Evolutionary conservation across 2,797 vertebrate species (phyloP).

Genomic region (Macrochelys suwanniensis): DNA sequence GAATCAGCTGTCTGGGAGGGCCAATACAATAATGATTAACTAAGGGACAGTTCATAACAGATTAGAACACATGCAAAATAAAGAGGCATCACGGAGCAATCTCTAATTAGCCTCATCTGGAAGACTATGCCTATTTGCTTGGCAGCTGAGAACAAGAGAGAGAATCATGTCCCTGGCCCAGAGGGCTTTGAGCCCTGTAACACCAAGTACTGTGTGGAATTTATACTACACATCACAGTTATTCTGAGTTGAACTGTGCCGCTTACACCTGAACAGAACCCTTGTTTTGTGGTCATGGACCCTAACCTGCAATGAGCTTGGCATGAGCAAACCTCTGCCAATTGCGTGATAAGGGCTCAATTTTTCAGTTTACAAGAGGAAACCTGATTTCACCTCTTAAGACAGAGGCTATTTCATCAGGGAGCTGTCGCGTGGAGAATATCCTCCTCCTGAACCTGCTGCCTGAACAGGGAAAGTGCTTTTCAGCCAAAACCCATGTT

Average conservation of each 20-base stretch:
- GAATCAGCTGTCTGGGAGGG: not conserved
- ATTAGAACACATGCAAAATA: not conserved
- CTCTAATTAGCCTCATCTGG: not conserved
- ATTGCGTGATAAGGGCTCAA: not conserved
- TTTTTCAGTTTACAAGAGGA: not conserved
- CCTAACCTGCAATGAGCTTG: not conserved
- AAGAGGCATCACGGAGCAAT: not conserved
- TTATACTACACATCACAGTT: not conserved
- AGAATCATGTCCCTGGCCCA: not conserved
- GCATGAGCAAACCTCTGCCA: not conserved
- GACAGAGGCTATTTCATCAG: not conserved
- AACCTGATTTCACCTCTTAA: not conserved
- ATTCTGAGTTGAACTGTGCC: not conserved
- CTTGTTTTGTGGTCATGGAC: not conserved
- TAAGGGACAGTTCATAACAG: not conserved
- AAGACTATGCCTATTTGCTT: not conserved
- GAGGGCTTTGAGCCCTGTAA: not conserved
- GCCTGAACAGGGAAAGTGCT: not conserved
- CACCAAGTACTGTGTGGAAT: not conserved
- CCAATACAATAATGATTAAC: not conserved
- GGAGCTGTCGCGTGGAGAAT: not conserved
- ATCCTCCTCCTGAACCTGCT: not conserved
- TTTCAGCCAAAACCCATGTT: not conserved
- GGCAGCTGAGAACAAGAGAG: not conserved
- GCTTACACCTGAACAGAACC: not conserved